These are phyloP conservation scores for Thamnophis sirtalis DNA, from an alignment of 2,113 vertebrate species.

Conservation along the genomic window DNA sequence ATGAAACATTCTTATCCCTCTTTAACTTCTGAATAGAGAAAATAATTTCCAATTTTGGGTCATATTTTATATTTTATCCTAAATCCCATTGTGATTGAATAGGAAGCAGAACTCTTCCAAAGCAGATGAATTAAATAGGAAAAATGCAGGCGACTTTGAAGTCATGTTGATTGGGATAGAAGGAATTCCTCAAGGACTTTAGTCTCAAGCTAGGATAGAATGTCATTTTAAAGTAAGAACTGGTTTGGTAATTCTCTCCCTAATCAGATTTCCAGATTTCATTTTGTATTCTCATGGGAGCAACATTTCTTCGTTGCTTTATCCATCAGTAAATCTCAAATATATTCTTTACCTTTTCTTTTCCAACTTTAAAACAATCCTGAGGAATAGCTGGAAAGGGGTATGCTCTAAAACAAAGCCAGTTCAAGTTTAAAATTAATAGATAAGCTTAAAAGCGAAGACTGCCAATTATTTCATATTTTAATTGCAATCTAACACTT, in stretches of 20 bases:
- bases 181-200: not conserved
- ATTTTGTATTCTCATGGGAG: not conserved
- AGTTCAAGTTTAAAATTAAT: not conserved
- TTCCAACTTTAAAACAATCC: not conserved
- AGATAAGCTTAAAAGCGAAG: not conserved
- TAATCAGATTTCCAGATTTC: conserved; percentile 15
- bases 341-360: not conserved
- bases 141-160: conserved; percentile 2
- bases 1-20: not conserved
- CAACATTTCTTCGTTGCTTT: conserved; percentile 11
- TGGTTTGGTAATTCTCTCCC: not conserved
- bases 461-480: not conserved
- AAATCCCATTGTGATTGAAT: not conserved
- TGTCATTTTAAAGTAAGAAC: not conserved
- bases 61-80: not conserved
- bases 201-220: not conserved
- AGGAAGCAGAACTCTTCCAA: not conserved
- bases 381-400: not conserved
- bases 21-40: not conserved
- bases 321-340: not conserved
- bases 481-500: not conserved
- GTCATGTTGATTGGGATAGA: not conserved
- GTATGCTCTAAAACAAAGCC: not conserved
- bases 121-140: not conserved
- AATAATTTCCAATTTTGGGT: not conserved